Evolutionary conservation across 2,888 invertebrate genomes (phyloP), one percentile per base, ranked within the genome.

Genomic region (Chelonus formosanus): DNA sequence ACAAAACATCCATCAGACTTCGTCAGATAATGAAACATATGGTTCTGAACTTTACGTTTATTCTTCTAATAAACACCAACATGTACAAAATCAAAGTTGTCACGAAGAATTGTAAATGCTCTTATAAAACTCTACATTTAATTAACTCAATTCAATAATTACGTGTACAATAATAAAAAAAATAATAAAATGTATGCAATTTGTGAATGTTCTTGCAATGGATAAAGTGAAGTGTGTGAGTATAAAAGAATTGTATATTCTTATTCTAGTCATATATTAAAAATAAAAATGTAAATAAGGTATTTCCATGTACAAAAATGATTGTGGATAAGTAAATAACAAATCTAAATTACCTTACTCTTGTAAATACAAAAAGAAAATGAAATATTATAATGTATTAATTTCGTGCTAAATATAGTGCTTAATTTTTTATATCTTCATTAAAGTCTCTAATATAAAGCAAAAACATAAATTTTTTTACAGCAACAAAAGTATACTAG

Each of bases 11-110:
- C 6, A 40, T 6, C 4, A 40, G 40, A 5, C 68, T 4, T 68
- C 55, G 10, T 71, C 40, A 59, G 65, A 67, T 43, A 73, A 64
- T 43, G 67, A 71, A 47, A 70, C 67, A 32, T 62, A 63, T 67
- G 63, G 69, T 35, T 68, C 72, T 7, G 75, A 79, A 56, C 63
- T 78, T 32, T 77, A 75, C 60, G 76, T 78, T 35, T 77, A 76
- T 52, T 36, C 77, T 4, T 71, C 75, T 8, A 72, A 74, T 7
- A 71, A 68, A 50, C 75, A 76, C 60, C 75, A 74, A 64, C 71
- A 72, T 5, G 61, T 65, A 3, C 67, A 60, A 47, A 70, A 73
- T 61, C 67, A 68, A n/a, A 64, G 55, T 35, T 56, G 67, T 43
- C 73, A 57, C 52, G 44, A 75, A 56, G 78, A 79, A 63, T 70